phyloP scores from a whole-genome alignment of 2,888 invertebrate species.

The Aphodius granarius region DNA sequence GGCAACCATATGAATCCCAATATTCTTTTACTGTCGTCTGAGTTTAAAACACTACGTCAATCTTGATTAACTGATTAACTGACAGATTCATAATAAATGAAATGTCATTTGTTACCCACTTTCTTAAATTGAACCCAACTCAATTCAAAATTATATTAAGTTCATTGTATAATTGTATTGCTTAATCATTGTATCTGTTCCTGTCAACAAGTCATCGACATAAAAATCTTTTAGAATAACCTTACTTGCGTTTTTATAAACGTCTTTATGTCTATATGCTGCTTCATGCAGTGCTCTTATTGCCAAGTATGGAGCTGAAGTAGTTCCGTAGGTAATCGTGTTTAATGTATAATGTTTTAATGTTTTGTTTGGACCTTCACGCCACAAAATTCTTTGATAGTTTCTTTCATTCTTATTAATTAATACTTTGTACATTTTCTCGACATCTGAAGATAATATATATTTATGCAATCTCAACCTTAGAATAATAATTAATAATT shows the following conservation, averaged over 20 bases:
- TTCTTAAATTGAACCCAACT: constrained; percentile 10
- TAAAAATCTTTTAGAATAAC: constrained; percentile 18
- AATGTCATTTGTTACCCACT: too few relatives aligned
- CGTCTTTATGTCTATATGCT: constrained; percentile 4
- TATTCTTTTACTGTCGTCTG: background rate
- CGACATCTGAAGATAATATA: constrained; percentile 21
- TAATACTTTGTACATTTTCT: constrained; percentile 25
- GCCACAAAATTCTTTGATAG: constrained; percentile 22
- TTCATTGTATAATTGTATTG: background rate
- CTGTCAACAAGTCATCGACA: constrained; percentile 23
- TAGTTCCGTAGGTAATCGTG: constrained; percentile 23
- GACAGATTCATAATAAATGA: too few relatives aligned
- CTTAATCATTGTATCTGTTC: background rate
- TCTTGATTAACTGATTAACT: too few relatives aligned
- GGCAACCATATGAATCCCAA: too few relatives aligned
- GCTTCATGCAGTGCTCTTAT: constrained; percentile 16
- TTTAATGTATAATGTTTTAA: background rate
- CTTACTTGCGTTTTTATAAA: background rate
- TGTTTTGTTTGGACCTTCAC: background rate
- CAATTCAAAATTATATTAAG: background rate
- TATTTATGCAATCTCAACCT: constrained; percentile 18
- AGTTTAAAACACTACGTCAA: too few relatives aligned
- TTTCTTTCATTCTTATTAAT: constrained; percentile 4
- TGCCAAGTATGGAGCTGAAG: constrained; percentile 24
- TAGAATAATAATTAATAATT: constrained; percentile 17